Conservation (phyloP, 2,888 invertebrate genomes). For the Lasioglossum pauxillum region DNA sequence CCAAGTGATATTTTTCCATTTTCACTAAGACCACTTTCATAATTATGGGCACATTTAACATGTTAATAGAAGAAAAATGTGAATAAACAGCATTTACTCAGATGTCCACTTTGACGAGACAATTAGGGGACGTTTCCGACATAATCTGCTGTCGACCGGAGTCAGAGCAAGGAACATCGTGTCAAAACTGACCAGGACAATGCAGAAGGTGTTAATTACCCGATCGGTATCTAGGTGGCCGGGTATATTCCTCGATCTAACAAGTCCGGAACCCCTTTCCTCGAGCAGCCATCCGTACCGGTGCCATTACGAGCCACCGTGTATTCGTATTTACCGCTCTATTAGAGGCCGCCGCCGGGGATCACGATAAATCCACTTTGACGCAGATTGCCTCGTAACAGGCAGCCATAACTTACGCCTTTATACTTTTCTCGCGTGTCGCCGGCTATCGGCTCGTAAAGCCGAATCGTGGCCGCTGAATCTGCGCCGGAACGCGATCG, state of each 20-base stretch:
- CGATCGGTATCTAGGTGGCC: background rate
- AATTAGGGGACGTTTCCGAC: background rate
- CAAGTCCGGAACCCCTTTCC: slow-evolving; percentile 5
- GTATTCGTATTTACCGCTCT: slow-evolving; percentile 61
- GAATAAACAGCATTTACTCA: background rate
- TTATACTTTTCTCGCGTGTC: slow-evolving; percentile 45
- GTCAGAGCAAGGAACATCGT: background rate
- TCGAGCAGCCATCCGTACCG: slow-evolving; percentile 4
- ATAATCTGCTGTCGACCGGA: background rate
- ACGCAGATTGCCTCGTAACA: slow-evolving; percentile 44
- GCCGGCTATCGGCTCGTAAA: slow-evolving; percentile 47
- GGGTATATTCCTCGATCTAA: slow-evolving; percentile 1
- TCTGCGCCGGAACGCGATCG: slow-evolving; percentile 24
- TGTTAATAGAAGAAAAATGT: background rate
- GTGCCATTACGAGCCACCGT: slow-evolving; percentile 33
- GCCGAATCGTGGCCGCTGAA: slow-evolving; percentile 18
- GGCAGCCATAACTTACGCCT: slow-evolving; percentile 26
- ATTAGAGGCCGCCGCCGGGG: slow-evolving; percentile 32
- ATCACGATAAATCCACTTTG: slow-evolving; percentile 43
- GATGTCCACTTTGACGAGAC: background rate
- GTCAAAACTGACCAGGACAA: background rate
- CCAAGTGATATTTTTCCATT: too few species aligned
- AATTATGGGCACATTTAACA: background rate
- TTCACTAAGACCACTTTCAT: too few species aligned
- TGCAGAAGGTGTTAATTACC: background rate